These are phyloP conservation scores for Harmothoe impar DNA, from an alignment of 2,888 invertebrate genomes.

Conservation along the genomic window DNA sequence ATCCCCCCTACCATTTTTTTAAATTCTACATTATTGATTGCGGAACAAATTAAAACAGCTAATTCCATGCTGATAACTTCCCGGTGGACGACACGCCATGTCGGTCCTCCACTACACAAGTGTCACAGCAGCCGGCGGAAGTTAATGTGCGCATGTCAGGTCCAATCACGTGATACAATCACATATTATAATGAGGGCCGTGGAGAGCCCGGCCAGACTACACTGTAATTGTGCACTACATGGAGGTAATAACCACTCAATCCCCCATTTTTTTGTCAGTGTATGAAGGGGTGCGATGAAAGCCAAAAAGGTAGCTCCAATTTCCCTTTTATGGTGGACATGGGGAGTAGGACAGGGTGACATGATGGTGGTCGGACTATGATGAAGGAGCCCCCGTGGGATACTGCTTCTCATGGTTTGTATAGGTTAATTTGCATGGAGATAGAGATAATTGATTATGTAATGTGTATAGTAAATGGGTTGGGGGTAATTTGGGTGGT, in stretches of 20 bases:
- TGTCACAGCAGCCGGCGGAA: background rate
- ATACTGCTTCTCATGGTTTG: background rate
- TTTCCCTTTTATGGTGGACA: no score
- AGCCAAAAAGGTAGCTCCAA: no score
- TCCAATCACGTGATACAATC: constrained; percentile 30
- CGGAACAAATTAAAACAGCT: constrained; percentile 5
- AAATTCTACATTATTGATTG: constrained; percentile 7
- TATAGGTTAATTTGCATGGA: background rate
- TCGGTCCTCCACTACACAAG: background rate
- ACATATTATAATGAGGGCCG: background rate
- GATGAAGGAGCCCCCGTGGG: no score
- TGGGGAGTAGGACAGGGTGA: no score
- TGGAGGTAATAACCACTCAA: background rate
- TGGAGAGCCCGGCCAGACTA: background rate
- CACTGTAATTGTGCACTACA: background rate
- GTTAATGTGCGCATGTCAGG: constrained; percentile 39
- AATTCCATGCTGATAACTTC: background rate
- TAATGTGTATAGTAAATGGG: background rate
- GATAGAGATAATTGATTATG: background rate
- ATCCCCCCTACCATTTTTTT: no score
- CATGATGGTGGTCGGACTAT: no score
- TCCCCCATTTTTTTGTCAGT: background rate
- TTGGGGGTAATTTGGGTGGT: background rate
- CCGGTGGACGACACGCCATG: background rate
- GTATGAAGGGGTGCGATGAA: no score